Evolutionary conservation across 2,113 vertebrate species (phyloP).

Genomic region (Clarias batrachus): DNA sequence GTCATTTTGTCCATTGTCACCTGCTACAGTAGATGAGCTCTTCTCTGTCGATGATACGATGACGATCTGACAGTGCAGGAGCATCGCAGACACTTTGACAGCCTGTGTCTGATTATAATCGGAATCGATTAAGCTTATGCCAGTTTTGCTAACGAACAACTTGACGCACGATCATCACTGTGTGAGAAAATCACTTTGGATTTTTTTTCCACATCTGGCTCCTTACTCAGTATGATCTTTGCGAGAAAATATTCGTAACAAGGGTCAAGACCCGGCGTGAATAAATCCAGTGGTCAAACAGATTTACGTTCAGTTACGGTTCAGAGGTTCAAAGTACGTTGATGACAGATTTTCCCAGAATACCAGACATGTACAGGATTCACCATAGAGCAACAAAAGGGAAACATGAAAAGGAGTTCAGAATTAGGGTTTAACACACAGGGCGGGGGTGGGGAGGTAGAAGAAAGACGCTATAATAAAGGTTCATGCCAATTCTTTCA

Average conservation of each 20-base stretch:
- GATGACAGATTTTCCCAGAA: neutral
- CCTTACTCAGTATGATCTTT: neutral
- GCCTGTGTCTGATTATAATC: neutral
- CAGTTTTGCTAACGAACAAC: neutral
- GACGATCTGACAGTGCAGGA: neutral
- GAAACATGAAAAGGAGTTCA: neutral
- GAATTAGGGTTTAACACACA: neutral
- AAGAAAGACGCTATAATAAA: neutral
- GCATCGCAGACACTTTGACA: neutral
- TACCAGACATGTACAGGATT: neutral
- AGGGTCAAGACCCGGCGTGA: neutral
- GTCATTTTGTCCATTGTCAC: neutral
- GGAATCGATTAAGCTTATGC: neutral
- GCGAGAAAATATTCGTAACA: neutral
- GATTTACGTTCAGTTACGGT: neutral
- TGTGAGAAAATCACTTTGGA: neutral
- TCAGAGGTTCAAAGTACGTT: neutral
- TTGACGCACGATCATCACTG: neutral
- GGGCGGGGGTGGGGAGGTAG: neutral
- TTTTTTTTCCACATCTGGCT: neutral
- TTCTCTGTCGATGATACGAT: neutral
- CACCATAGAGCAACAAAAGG: neutral
- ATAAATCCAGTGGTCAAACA: neutral
- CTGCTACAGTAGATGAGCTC: neutral
- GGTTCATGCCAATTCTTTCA: slow-evolving; percentile 7